A percentile compares a stretch with the other conserved stretches of the same genome.
These are phyloP conservation scores for Ceratosolen fusciceps DNA, from an alignment of 1,140 invertebrate genomes.

Conservation along the genomic window DNA sequence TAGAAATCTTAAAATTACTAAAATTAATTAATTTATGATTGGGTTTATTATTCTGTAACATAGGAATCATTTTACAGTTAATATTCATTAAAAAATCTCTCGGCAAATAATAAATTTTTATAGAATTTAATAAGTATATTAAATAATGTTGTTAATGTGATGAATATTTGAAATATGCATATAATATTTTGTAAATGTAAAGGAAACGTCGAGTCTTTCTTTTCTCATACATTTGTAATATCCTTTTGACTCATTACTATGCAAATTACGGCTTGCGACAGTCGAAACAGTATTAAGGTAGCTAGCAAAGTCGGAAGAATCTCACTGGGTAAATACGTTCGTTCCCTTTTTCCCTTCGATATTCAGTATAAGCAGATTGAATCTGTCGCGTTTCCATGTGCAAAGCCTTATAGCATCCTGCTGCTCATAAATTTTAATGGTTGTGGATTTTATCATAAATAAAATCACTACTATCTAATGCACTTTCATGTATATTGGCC, in stretches of 20 bases:
- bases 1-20: no score
- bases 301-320: slow-evolving; percentile 11
- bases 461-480: slow-evolving; percentile 4
- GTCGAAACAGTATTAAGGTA: neutral
- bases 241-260: neutral
- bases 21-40: no score
- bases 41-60: no score
- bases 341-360: neutral
- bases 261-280: neutral
- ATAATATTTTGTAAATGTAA: no score
- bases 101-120: no score
- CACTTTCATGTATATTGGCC: neutral
- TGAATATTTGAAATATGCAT: no score
- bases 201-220: neutral
- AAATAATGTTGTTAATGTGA: no score
- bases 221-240: neutral
- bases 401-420: slow-evolving; percentile 10
- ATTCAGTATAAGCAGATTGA: neutral
- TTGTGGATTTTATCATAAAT: slow-evolving; percentile 1
- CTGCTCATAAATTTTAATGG: slow-evolving; percentile 31
- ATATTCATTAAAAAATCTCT: no score
- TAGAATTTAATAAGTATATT: no score
- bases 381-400: no score
- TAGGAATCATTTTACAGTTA: no score
- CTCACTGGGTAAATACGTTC: slow-evolving; percentile 1